A percentile compares a stretch with the other conserved stretches of the same genome.
phyloP scores from a whole-genome alignment of 2,797 vertebrate species.

The Crenuchus spilurus region DNA sequence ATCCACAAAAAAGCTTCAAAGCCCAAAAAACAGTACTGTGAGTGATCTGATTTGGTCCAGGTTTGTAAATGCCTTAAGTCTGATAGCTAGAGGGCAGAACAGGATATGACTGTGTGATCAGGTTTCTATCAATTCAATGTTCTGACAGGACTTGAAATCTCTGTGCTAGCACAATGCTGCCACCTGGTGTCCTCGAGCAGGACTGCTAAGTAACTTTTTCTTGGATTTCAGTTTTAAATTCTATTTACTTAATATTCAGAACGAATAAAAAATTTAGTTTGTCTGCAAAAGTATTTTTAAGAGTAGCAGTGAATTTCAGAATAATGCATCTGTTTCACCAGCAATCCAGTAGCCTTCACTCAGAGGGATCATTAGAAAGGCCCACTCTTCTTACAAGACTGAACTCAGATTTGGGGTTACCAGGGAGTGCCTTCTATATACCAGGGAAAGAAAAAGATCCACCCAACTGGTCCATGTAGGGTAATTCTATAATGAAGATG shows the following conservation, averaged over 20 bases:
- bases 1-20: too few relatives aligned
- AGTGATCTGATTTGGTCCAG: too few relatives aligned
- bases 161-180: background rate
- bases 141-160: background rate
- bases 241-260: background rate
- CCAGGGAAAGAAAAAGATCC: background rate
- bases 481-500: background rate
- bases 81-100: background rate
- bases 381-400: too few relatives aligned
- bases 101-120: background rate
- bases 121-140: background rate
- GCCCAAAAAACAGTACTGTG: too few relatives aligned
- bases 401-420: background rate
- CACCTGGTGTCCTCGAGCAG: background rate
- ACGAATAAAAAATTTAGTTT: too few relatives aligned
- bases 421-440: slow-evolving; percentile 9
- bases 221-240: too few relatives aligned
- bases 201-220: background rate
- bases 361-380: too few relatives aligned
- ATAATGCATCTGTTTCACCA: background rate
- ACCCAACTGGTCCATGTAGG: too few relatives aligned
- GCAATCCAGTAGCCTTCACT: background rate
- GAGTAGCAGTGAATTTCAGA: background rate
- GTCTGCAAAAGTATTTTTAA: too few relatives aligned
- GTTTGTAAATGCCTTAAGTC: background rate